Percentiles rank a stretch among this genome's conserved stretches.
Conservation (phyloP, 2,888 invertebrate species). For the Anticlea derivata region DNA sequence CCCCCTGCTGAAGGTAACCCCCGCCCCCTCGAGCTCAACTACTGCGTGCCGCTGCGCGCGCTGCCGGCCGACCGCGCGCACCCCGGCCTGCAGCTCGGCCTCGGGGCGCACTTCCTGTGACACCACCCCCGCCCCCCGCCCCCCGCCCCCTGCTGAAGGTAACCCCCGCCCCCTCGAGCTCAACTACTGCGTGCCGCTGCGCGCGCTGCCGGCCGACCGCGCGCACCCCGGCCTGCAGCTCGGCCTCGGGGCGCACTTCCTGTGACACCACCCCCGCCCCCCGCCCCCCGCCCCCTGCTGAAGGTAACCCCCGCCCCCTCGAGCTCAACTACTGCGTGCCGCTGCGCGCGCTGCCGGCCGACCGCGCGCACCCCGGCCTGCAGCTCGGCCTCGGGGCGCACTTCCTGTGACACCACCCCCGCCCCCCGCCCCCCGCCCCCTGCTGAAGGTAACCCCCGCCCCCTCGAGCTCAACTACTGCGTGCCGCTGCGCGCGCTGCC, state of each 20-base stretch:
- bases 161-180: conserved; percentile 87
- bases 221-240: not conserved
- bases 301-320: conserved; percentile 60
- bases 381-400: too few species aligned
- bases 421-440: too few species aligned
- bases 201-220: conserved; percentile 49
- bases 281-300: too few species aligned
- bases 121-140: too few species aligned
- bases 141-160: conserved; percentile 3
- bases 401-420: too few species aligned
- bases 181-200: conserved; percentile 94
- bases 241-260: too few species aligned
- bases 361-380: not conserved
- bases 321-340: conserved; percentile 98
- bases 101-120: too few species aligned
- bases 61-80: too few species aligned
- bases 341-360: conserved; percentile 65
- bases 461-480: conserved; percentile 98
- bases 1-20: too few species aligned
- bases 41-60: conserved; percentile 91
- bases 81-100: too few species aligned
- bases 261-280: too few species aligned
- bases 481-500: conserved; percentile 89
- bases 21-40: conserved; percentile 98
- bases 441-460: too few species aligned